These are phyloP conservation scores for Dicentrarchus labrax DNA, from an alignment of 2,113 vertebrate species.

Conservation along the genomic window DNA sequence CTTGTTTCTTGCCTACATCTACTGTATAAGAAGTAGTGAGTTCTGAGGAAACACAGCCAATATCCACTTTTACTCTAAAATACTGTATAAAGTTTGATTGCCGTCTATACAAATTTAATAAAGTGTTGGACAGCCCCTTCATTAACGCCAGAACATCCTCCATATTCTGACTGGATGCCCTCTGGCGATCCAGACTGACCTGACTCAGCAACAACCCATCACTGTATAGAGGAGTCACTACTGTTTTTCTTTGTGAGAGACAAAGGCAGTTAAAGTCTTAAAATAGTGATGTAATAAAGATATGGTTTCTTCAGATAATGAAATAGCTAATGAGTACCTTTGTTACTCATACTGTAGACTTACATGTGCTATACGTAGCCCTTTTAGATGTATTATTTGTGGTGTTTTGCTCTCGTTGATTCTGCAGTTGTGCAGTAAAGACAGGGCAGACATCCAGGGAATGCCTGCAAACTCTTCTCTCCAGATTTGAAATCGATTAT, in stretches of 20 bases:
- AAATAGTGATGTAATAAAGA: neutral
- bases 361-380: constrained; percentile 4
- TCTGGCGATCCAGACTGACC: constrained; percentile 28
- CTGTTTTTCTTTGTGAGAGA: neutral
- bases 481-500: constrained; percentile 23
- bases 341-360: neutral
- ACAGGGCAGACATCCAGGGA: constrained; percentile 18
- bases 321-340: neutral
- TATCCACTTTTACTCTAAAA: constrained; percentile 1
- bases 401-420: neutral
- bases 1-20: neutral
- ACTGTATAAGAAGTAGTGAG: neutral
- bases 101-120: constrained; percentile 11
- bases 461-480: neutral
- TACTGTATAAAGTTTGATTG: constrained; percentile 13
- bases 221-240: neutral
- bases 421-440: neutral
- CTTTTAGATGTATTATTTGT: constrained; percentile 1
- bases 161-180: constrained; percentile 33
- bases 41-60: neutral
- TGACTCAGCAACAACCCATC: constrained; percentile 46
- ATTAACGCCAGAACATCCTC: constrained; percentile 24
- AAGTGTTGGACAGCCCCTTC: constrained; percentile 34
- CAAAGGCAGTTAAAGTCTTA: neutral
- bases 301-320: constrained; percentile 20